Percentiles rank a stretch among this genome's conserved stretches.
These are phyloP conservation scores for Polyommatus icarus DNA, from an alignment of 2,888 invertebrate species.

Conservation along the genomic window DNA sequence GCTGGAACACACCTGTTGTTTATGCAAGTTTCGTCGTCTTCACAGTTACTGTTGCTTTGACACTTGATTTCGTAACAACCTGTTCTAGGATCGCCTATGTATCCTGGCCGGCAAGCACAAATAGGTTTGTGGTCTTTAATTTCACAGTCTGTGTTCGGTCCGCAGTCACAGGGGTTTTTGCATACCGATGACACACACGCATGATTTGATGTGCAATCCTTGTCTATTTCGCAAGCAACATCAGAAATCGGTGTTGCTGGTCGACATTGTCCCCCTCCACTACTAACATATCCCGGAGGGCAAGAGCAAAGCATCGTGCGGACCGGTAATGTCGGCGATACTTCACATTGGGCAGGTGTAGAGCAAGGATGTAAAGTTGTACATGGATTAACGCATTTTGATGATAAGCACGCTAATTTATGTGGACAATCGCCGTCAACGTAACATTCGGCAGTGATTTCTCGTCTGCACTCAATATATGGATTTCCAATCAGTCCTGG, in stretches of 20 bases:
- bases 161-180: constrained; percentile 91
- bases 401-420: constrained; percentile 88
- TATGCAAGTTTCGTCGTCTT: constrained; percentile 90
- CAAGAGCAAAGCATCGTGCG: constrained; percentile 95
- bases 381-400: constrained; percentile 92
- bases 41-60: constrained; percentile 87
- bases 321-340: constrained; percentile 89
- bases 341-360: constrained; percentile 89
- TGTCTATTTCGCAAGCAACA: constrained; percentile 86
- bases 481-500: constrained; percentile 88
- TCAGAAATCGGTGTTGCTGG: constrained; percentile 83
- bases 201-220: constrained; percentile 88
- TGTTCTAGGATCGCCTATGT: constrained; percentile 90
- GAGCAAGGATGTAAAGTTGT: constrained; percentile 88
- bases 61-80: constrained; percentile 89
- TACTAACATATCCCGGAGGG: constrained; percentile 92
- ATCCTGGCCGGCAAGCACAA: constrained; percentile 91
- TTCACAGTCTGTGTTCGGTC: constrained; percentile 90
- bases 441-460: constrained; percentile 87
- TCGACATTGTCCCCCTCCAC: constrained; percentile 90
- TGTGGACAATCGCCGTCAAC: constrained; percentile 91
- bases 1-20: constrained; percentile 91
- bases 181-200: constrained; percentile 91
- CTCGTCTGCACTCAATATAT: constrained; percentile 88
- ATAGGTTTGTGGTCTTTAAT: constrained; percentile 92